Evolutionary conservation across 2,888 invertebrate species (phyloP), one percentile per base, ranked within the genome.

Genomic region (Physocephala rufipes): DNA sequence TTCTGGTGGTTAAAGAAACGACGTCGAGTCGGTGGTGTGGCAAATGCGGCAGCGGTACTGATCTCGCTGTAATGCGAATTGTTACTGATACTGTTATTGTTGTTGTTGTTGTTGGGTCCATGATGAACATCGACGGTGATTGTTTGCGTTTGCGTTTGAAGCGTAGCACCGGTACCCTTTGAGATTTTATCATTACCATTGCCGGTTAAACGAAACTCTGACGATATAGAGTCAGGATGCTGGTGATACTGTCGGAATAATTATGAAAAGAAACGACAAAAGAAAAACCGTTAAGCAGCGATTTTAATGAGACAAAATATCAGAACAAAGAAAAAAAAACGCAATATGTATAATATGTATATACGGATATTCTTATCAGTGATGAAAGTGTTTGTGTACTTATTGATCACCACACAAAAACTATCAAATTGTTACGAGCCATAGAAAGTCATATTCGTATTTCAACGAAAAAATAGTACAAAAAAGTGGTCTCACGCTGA

Each of bases 1-100:
- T 91, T 92, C 85, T 93, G 94, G 13, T 94, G 92, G 80, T 93
- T 94, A 61, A 94, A 89, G 87, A 95, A 93, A 87, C 94, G 84
- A 86, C 92, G 91, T 85, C 93, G 90, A 78, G 93, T 89, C 74
- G 88, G 89, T 61, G 95, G 94, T 64, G 94, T 94, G 61, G 94
- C 94, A 81, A 94, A 94, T 87, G 92, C 92, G 74, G 78, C 76
- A 65, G 78, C 89, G n/a, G n/a, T n/a, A 89, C 82, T 80, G 84
- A 86, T 90, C 85, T 88, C 86, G 76, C 82, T 75, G 68, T 82
- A 82, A 75, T 80, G 78, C 71, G 81, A 79, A 64, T 77, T 78
- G 73, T 76, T 76, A 70, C 69, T 76, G 87, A 87, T 75, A 76
- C 71, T 76, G 75, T 67, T 67, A 71, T 66, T 70, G 71, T 71